A percentile compares a stretch with the other conserved stretches of the same genome.
phyloP scores from a whole-genome alignment of 2,888 invertebrate species.

The Callimorpha dominula region DNA sequence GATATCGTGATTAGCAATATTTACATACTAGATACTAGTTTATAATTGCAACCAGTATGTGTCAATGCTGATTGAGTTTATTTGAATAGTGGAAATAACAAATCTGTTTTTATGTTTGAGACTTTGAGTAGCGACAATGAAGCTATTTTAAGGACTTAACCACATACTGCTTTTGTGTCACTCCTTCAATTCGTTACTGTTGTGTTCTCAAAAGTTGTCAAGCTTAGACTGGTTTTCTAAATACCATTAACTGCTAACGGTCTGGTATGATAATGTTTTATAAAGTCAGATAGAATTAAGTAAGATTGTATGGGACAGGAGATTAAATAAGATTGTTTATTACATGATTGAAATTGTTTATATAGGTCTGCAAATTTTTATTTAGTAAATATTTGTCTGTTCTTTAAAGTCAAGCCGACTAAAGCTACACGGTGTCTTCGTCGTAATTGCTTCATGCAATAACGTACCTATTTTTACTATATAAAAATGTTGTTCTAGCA shows the following conservation, averaged over 20 bases:
- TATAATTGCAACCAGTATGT: not conserved
- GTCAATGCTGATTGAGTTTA: not conserved
- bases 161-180: not conserved
- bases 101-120: slow-evolving; percentile 1
- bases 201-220: no score
- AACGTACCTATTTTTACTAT: no score
- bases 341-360: not conserved
- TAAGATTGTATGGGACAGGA: not conserved
- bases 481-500: no score
- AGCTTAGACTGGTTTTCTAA: not conserved
- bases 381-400: no score
- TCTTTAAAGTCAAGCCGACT: no score
- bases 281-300: not conserved
- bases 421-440: no score
- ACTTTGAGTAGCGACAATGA: not conserved
- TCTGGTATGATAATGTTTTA: not conserved
- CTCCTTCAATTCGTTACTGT: not conserved
- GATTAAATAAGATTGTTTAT: not conserved
- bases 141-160: not conserved
- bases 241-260: not conserved
- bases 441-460: no score
- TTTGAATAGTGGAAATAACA: not conserved
- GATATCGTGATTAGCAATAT: not conserved
- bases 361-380: no score
- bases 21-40: not conserved